Conservation (phyloP, 2,888 invertebrate genomes). For the Melitaea athalia region DNA sequence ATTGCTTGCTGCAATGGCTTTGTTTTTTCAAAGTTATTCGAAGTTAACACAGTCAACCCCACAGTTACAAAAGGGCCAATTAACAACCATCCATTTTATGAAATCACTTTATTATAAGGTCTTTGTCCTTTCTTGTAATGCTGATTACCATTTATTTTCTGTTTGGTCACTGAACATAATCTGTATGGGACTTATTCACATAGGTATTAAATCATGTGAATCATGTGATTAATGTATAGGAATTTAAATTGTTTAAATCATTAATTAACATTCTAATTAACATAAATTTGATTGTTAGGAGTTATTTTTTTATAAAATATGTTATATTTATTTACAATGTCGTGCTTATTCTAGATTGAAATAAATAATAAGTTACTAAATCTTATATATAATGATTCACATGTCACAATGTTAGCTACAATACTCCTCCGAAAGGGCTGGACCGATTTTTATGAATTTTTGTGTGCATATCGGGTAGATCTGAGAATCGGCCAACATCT, state of each 20-base stretch:
- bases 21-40: conserved; percentile 1
- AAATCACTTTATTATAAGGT: conserved; percentile 35
- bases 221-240: not conserved
- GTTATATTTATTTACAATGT: not conserved
- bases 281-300: not conserved
- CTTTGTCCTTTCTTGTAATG: conserved; percentile 34
- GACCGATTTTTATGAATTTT: no score
- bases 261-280: not conserved
- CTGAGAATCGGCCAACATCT: no score
- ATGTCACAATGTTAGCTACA: no score
- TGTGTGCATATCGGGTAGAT: no score
- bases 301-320: not conserved
- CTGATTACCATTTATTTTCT: conserved; percentile 27
- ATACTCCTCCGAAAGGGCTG: no score
- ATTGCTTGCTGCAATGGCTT: not conserved
- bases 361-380: no score
- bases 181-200: conserved; percentile 5
- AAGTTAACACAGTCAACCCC: no score
- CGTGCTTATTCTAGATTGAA: no score
- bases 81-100: conserved; percentile 34
- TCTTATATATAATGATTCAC: no score
- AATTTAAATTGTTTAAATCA: not conserved
- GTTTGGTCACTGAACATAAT: conserved; percentile 15
- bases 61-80: conserved; percentile 35
- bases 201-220: not conserved